Conservation (phyloP, 2,797 vertebrate species). For the Chelonia mydas region DNA sequence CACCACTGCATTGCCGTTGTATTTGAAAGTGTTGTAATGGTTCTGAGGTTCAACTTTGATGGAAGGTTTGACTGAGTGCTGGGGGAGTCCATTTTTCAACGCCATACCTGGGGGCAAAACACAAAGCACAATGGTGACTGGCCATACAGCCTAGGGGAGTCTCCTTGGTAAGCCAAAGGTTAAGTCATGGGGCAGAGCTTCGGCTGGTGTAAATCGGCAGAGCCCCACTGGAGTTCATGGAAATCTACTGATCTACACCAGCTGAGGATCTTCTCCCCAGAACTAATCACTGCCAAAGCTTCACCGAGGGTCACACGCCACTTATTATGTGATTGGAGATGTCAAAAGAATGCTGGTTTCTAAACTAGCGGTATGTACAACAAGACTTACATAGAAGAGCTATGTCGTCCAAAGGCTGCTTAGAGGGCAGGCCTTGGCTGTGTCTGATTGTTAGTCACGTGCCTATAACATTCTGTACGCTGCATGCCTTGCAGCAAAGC, state of each 20-base stretch:
- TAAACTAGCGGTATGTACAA: background rate
- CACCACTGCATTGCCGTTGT: slow-evolving; percentile 85
- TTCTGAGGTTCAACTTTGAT: slow-evolving; percentile 86
- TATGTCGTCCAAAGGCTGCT: background rate
- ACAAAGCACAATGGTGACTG: slow-evolving; percentile 23
- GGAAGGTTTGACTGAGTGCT: slow-evolving; percentile 91
- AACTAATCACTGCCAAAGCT: background rate
- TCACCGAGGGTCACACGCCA: background rate
- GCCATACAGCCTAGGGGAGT: background rate
- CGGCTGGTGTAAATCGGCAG: background rate
- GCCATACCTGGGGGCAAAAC: slow-evolving; percentile 75
- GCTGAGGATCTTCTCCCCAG: background rate
- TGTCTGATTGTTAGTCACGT: background rate
- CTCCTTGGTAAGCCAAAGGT: background rate
- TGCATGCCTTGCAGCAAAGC: background rate
- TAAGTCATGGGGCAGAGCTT: background rate
- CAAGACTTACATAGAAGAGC: background rate
- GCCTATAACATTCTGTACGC: background rate
- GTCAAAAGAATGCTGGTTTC: background rate
- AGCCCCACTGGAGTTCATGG: background rate
- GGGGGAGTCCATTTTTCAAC: slow-evolving; percentile 83
- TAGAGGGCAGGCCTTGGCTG: background rate
- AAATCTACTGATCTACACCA: background rate
- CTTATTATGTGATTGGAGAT: background rate
- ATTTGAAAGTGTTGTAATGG: slow-evolving; percentile 89